Evolutionary conservation across 2,888 invertebrate genomes (phyloP).

Genomic region (Drosophila koepferae): DNA sequence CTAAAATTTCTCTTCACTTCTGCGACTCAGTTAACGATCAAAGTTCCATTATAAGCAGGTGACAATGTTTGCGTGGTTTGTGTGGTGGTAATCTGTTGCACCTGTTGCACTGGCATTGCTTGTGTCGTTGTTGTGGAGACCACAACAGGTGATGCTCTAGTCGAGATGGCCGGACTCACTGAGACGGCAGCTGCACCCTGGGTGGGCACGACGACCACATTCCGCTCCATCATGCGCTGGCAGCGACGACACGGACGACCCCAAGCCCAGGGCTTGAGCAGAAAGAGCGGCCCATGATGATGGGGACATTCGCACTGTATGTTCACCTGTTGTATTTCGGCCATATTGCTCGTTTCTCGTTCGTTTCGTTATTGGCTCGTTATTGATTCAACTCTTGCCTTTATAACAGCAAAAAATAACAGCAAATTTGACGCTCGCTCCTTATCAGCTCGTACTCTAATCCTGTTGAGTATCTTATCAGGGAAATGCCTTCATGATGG

Average conservation of each 20-base stretch:
- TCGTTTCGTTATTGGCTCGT: slow-evolving; percentile 42
- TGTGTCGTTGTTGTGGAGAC: slow-evolving; percentile 33
- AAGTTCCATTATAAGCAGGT: slow-evolving; percentile 50
- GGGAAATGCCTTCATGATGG: slow-evolving; percentile 31
- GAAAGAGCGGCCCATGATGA: slow-evolving; percentile 51
- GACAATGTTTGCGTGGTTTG: slow-evolving; percentile 26
- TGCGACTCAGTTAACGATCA: slow-evolving; percentile 29
- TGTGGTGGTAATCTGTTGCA: slow-evolving; percentile 18
- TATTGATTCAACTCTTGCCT: slow-evolving; percentile 10
- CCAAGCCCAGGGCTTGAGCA: slow-evolving; percentile 55
- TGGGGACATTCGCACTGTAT: slow-evolving; percentile 70
- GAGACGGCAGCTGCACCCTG: slow-evolving; percentile 28
- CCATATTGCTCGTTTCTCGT: slow-evolving; percentile 41
- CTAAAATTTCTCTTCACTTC: too few species aligned
- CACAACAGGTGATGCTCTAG: slow-evolving; percentile 9
- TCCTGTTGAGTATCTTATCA: slow-evolving; percentile 51
- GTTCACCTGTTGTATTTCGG: slow-evolving; percentile 60
- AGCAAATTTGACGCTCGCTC: slow-evolving; percentile 12
- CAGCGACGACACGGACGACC: slow-evolving; percentile 71
- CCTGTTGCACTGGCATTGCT: slow-evolving; percentile 18
- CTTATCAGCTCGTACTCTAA: slow-evolving; percentile 32
- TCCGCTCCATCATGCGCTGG: slow-evolving; percentile 63
- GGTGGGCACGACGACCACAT: slow-evolving; percentile 58
- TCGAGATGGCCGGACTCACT: neutral
- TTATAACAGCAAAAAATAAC: slow-evolving; percentile 39